Evolutionary conservation across 2,888 invertebrate species (phyloP).

Genomic region (Therioaphis trifolii): DNA sequence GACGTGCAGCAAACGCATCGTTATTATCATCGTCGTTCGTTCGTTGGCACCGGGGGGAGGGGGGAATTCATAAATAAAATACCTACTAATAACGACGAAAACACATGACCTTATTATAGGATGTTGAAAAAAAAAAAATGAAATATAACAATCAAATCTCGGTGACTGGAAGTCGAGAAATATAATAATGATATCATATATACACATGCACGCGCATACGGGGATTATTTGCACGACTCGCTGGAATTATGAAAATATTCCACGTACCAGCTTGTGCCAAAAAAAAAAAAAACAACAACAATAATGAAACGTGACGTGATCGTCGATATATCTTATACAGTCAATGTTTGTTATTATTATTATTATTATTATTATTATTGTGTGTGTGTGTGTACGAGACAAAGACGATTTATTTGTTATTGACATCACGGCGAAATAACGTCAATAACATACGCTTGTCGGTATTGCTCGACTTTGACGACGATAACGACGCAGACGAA

Average conservation of each 20-base stretch:
- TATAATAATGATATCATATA: too few relatives aligned
- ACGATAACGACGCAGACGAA: neutral
- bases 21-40: neutral
- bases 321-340: too few relatives aligned
- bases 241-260: constrained; percentile 38
- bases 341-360: too few relatives aligned
- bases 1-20: constrained; percentile 1
- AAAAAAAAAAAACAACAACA: constrained; percentile 26
- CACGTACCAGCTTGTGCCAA: constrained; percentile 41
- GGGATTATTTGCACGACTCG: constrained; percentile 51
- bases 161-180: neutral
- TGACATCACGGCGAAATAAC: neutral
- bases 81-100: neutral
- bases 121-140: neutral
- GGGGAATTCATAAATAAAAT: neutral
- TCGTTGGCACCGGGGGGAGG: neutral
- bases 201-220: neutral
- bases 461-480: constrained; percentile 14
- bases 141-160: neutral
- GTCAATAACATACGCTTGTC: constrained; percentile 23
- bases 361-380: constrained; percentile 37
- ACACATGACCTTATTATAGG: constrained; percentile 15
- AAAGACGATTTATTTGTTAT: constrained; percentile 38
- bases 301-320: constrained; percentile 36
- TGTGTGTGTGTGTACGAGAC: neutral